phyloP scores from a whole-genome alignment of 2,113 vertebrate genomes.

The Pteronura brasiliensis region DNA sequence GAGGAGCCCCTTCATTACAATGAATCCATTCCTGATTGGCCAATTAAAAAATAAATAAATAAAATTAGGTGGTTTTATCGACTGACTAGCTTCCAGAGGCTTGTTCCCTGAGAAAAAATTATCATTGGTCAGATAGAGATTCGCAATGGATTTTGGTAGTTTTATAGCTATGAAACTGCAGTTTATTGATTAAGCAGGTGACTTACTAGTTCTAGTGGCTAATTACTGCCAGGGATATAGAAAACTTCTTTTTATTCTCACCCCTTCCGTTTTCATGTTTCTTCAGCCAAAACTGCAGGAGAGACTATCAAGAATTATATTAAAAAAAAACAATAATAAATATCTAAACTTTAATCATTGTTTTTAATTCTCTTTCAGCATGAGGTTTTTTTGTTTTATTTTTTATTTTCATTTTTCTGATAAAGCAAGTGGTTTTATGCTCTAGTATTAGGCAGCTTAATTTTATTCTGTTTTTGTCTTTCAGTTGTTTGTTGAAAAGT shows the following conservation, averaged over 20 bases:
- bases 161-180: neutral
- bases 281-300: neutral
- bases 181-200: neutral
- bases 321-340: neutral
- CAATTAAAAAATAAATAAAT: neutral
- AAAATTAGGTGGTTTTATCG: neutral
- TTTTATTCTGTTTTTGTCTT: neutral
- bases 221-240: neutral
- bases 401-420: neutral
- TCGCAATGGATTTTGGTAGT: neutral
- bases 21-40: neutral
- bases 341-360: neutral
- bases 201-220: neutral
- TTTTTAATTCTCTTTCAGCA: neutral
- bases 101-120: neutral
- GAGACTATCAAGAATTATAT: neutral
- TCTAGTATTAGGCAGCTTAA: neutral
- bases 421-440: neutral
- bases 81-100: neutral
- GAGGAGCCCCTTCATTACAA: neutral
- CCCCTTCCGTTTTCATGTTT: neutral
- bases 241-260: neutral
- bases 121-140: neutral
- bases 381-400: neutral
- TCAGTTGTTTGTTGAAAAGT: neutral